phyloP scores from a whole-genome alignment of 2,113 vertebrate species.

The Alouatta palliata region DNA sequence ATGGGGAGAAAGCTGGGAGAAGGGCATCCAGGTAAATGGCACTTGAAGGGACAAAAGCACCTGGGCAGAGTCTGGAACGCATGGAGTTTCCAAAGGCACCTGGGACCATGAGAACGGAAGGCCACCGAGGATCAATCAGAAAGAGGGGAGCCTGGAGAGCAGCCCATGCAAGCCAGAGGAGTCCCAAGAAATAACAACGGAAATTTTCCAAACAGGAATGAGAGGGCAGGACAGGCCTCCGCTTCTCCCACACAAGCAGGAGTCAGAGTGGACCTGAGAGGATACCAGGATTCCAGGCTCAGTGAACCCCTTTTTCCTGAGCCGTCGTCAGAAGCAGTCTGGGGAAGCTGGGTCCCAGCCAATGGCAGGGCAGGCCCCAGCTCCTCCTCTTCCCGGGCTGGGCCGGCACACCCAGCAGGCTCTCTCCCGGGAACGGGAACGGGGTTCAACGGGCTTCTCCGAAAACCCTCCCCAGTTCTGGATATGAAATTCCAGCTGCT shows the following conservation, averaged over 20 bases:
- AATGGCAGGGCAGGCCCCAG: neutral
- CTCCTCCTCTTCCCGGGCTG: constrained; percentile 27
- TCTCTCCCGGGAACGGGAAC: neutral
- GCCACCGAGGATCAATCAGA: neutral
- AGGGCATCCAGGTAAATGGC: neutral
- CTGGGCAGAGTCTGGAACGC: neutral
- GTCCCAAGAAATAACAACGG: neutral
- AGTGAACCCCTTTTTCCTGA: neutral
- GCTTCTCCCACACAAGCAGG: neutral
- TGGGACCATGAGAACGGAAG: neutral
- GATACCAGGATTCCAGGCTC: neutral
- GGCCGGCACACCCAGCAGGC: neutral
- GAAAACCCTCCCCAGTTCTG: constrained; percentile 2
- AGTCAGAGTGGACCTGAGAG: neutral
- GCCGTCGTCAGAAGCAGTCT: neutral
- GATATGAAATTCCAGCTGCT: constrained; percentile 32
- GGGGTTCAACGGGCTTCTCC: neutral
- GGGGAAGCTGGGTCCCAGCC: constrained; percentile 30
- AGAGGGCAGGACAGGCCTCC: neutral
- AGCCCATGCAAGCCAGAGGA: neutral
- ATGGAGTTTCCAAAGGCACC: neutral
- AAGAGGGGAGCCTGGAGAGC: too few species aligned
- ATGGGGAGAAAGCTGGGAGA: neutral
- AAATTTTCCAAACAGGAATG: neutral
- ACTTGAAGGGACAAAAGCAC: neutral